Percentiles rank a stretch among this genome's conserved stretches.
Conservation (phyloP, 2,113 vertebrate genomes). For the Myiagra hebetior region DNA sequence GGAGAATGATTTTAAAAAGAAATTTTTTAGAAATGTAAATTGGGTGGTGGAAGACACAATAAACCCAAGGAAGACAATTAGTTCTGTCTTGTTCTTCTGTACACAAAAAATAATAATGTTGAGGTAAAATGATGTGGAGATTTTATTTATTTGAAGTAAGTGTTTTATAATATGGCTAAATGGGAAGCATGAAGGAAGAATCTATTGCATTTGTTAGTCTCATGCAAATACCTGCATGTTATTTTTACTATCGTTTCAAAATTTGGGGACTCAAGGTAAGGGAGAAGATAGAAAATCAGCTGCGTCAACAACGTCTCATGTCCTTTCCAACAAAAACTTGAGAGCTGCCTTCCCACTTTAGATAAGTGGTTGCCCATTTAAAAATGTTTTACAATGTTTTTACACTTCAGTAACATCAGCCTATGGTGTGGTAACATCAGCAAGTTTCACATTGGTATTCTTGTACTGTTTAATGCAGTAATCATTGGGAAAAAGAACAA, state of each 20-base stretch:
- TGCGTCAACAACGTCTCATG: background rate
- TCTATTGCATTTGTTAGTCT: background rate
- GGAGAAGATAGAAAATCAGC: background rate
- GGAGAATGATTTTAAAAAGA: background rate
- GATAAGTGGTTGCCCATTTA: background rate
- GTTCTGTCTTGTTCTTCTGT: background rate
- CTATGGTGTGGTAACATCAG: background rate
- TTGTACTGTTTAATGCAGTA: background rate
- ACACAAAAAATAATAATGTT: background rate
- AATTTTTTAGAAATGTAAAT: background rate
- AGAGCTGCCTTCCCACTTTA: background rate
- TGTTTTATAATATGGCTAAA: background rate
- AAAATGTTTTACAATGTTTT: background rate
- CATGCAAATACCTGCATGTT: background rate
- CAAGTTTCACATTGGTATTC: background rate
- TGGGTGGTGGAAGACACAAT: background rate
- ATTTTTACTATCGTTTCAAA: background rate
- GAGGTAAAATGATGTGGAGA: background rate
- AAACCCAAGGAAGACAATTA: background rate
- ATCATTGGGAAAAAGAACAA: background rate
- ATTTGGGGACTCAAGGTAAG: background rate
- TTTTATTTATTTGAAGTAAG: background rate
- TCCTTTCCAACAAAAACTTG: background rate
- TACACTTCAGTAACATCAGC: background rate
- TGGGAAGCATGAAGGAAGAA: background rate